Evolutionary conservation across 2,888 invertebrate species (phyloP).

Genomic region (Aporophyla lueneburgensis): DNA sequence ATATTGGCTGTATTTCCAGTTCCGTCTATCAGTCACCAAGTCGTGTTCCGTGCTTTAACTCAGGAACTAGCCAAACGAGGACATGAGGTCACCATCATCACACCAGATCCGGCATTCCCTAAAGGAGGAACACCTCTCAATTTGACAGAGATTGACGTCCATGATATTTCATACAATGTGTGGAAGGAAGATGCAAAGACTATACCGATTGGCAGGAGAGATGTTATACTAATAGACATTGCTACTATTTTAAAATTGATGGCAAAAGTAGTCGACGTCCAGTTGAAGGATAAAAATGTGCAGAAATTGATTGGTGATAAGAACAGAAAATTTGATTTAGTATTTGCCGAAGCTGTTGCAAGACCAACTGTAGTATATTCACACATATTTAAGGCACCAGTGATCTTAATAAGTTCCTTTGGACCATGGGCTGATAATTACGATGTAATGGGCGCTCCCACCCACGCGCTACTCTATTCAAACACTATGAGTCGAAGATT

Average conservation of each 20-base stretch:
- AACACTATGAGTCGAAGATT: constrained; percentile 16
- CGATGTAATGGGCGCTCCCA: constrained; percentile 20
- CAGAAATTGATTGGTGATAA: constrained; percentile 24
- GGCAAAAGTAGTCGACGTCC: constrained; percentile 5
- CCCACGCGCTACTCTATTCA: constrained; percentile 13
- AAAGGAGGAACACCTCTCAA: constrained; percentile 23
- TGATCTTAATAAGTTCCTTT: constrained; percentile 18
- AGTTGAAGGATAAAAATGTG: constrained; percentile 11
- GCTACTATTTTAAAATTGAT: constrained; percentile 17
- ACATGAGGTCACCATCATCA: constrained; percentile 22
- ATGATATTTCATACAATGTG: constrained; percentile 19
- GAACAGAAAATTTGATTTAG: constrained; percentile 12
- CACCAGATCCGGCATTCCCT: constrained; percentile 27
- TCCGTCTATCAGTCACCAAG: constrained; percentile 77
- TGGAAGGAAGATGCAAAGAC: constrained; percentile 6
- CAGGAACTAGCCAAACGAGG: constrained; percentile 27
- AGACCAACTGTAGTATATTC: constrained; percentile 22
- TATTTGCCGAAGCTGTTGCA: constrained; percentile 19
- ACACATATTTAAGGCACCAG: constrained; percentile 21
- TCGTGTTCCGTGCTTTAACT: constrained; percentile 71
- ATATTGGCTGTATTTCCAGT: constrained; percentile 71
- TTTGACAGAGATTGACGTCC: constrained; percentile 28
- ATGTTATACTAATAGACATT: constrained; percentile 4
- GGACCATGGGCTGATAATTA: constrained; percentile 27
- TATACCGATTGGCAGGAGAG: constrained; percentile 1